Percentiles rank a stretch among this genome's conserved stretches.
Evolutionary conservation across 2,113 vertebrate species (phyloP).

Genomic region (Calcarius ornatus): DNA sequence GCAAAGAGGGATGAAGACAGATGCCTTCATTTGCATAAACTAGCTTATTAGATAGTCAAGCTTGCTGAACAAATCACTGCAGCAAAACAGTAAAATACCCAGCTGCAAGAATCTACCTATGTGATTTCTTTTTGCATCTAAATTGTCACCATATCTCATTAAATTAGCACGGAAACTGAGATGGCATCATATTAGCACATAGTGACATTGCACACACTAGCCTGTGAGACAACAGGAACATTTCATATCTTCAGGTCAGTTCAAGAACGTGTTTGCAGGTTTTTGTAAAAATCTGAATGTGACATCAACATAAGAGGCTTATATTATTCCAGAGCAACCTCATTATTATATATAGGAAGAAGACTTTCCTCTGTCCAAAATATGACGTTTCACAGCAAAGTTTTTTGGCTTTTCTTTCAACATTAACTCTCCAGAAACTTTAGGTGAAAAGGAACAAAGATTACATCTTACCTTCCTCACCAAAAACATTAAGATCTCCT

Average conservation of each 20-base stretch:
- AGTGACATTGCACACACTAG: not conserved
- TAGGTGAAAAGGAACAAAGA: not conserved
- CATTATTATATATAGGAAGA: not conserved
- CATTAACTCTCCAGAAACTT: not conserved
- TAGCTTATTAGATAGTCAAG: conserved; percentile 42
- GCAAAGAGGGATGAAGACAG: conserved; percentile 62
- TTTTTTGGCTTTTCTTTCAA: not conserved
- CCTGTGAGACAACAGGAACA: not conserved
- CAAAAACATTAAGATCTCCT: not conserved
- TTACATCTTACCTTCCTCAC: not conserved
- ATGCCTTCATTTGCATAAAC: conserved; percentile 60
- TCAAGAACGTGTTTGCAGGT: not conserved
- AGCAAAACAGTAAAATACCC: not conserved
- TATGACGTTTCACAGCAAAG: not conserved
- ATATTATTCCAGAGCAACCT: not conserved
- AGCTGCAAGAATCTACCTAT: not conserved
- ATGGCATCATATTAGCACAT: not conserved
- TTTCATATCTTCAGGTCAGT: not conserved
- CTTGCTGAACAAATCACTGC: conserved; percentile 31
- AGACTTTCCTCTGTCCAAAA: not conserved
- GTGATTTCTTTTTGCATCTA: not conserved
- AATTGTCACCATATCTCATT: not conserved
- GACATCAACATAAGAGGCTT: not conserved
- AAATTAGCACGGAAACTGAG: conserved; percentile 10
- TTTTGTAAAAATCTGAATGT: not conserved